A percentile compares a stretch with the other conserved stretches of the same genome.
Evolutionary conservation across 2,888 invertebrate genomes (phyloP).

Genomic region (Acrobasis consociella): DNA sequence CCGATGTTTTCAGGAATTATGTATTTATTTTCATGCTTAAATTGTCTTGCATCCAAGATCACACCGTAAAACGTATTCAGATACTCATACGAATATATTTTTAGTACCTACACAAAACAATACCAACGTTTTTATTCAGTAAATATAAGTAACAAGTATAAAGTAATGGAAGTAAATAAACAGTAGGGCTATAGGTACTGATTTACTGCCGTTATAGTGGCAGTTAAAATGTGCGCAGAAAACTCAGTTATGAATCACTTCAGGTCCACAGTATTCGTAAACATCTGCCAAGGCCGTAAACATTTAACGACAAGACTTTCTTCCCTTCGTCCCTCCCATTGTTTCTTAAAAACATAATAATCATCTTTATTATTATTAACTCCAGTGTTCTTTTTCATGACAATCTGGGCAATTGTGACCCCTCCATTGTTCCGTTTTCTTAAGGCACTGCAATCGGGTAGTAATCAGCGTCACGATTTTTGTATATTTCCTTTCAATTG

Average conservation of each 20-base stretch:
- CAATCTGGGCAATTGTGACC: conserved; percentile 12
- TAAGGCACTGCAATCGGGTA: conserved; percentile 13
- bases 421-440: conserved; percentile 10
- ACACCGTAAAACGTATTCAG: too few species aligned
- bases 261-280: conserved; percentile 61
- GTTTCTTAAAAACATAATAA: conserved; percentile 33
- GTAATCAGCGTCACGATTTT: neutral
- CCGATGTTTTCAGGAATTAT: too few species aligned
- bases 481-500: too few species aligned
- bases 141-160: neutral
- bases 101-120: too few species aligned
- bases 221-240: conserved; percentile 44
- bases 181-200: conserved; percentile 8
- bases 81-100: too few species aligned
- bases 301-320: conserved; percentile 59
- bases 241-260: conserved; percentile 54
- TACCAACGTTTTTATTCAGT: too few species aligned
- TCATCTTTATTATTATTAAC: conserved; percentile 21
- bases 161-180: conserved; percentile 2
- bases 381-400: conserved; percentile 4
- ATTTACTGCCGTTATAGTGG: conserved; percentile 20
- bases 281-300: conserved; percentile 65
- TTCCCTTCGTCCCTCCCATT: conserved; percentile 35
- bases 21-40: too few species aligned
- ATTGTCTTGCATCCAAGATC: too few species aligned